Base-by-base conservation (phyloP, 2,888 invertebrate species). In the Lucinisca nassula region DNA sequence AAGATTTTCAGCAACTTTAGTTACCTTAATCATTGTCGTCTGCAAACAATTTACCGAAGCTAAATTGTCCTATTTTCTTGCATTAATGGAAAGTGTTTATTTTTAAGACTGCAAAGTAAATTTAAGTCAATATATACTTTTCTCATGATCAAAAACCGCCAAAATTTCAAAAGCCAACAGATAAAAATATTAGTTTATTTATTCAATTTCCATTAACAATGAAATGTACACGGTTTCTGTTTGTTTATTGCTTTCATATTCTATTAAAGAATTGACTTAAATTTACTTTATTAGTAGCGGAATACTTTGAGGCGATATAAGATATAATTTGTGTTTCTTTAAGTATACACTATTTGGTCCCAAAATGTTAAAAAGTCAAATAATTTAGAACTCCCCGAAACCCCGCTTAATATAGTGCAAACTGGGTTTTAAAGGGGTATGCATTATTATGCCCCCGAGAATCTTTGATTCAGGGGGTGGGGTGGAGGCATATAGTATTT, bases 181-280 rank as follows among this genome's bases (percentile, higher is more conserved):
- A 83, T 83, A 49, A 87, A 80, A 87, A 87, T 87, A 87, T 87
- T 87, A 83, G 87, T 78, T 61, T 73, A 83, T 87, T 80, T 80
- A 73, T 45, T 80, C 67, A 80, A 17, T 38, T 37, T 74, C 77
- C 67, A 81, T 87, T 81, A 77, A 49, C 10, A 32, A 67, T 61
- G 80, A 80, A 77, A 74, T 30, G 38, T 38, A 38, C 27, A 67
- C 32, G 35, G 12, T 14, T 30, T 67, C 3, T 67, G 67, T 67
- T 67, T 67, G 67, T 67, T 67, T 67, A 67, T 67, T 67, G 35
- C 67, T 67, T 67, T 67, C 35, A 30, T 67, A 67, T 35, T 10
- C 35, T 35, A 67, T 67, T 67, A 67, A 67, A 67, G 32, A 67
- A 67, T 67, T 10, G 35, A 35, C 17, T 6, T 12, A 12, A 32